These are phyloP conservation scores for Planiliza haematocheilus DNA, from an alignment of 2,113 vertebrate species.

Conservation along the genomic window DNA sequence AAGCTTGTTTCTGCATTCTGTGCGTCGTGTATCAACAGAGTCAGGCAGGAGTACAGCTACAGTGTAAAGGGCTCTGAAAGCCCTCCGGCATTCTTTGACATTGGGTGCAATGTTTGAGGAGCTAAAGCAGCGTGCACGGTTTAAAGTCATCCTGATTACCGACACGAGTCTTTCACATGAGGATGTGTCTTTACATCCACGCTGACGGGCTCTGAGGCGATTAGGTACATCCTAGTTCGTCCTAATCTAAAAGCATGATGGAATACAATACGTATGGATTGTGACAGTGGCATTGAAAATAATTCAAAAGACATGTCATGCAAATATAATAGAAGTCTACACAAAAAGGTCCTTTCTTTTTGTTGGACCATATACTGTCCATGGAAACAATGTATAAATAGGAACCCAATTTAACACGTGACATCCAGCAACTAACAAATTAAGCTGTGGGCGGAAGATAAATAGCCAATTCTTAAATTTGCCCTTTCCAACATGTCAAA, in stretches of 20 bases:
- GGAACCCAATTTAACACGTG: neutral
- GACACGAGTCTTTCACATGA: constrained; percentile 16
- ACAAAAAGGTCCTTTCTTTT: neutral
- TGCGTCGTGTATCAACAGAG: constrained; percentile 40
- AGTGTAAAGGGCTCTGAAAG: constrained; percentile 31
- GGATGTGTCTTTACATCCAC: constrained; percentile 1
- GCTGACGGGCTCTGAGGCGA: neutral
- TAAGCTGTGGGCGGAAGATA: neutral
- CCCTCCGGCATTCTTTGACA: constrained; percentile 47
- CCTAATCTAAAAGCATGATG: neutral
- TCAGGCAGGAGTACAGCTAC: constrained; percentile 40
- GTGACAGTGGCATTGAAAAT: neutral
- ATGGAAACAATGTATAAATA: neutral
- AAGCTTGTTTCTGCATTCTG: constrained; percentile 53
- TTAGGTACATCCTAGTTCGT: neutral
- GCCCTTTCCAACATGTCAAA: neutral
- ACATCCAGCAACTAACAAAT: neutral
- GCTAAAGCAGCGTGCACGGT: constrained; percentile 1
- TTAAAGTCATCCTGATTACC: constrained; percentile 36
- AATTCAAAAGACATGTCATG: too few relatives aligned
- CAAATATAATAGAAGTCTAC: too few relatives aligned
- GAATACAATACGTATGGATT: neutral
- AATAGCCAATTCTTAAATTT: too few relatives aligned
- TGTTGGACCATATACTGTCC: neutral
- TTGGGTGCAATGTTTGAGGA: constrained; percentile 47